Conservation (phyloP, 2,888 invertebrate species). For the Agonopterix arenella region DNA sequence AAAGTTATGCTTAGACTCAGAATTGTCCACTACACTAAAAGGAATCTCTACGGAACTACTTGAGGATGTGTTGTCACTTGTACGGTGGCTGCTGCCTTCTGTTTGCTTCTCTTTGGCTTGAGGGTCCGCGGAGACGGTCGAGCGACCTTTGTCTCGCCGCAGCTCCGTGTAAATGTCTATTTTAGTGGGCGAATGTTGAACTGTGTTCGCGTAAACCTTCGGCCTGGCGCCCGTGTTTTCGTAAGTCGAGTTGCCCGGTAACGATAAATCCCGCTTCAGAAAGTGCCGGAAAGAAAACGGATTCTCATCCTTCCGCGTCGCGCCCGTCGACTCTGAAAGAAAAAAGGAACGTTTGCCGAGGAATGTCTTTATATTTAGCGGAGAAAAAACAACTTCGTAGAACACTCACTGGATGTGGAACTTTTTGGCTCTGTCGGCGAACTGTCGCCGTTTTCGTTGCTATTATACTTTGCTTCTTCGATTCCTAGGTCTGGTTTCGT, state of each 20-base stretch:
- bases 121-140: slow-evolving; percentile 36
- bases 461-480: slow-evolving; percentile 65
- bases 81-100: slow-evolving; percentile 42
- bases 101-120: slow-evolving; percentile 57
- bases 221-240: slow-evolving; percentile 86
- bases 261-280: slow-evolving; percentile 79
- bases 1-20: slow-evolving; percentile 68
- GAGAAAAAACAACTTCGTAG: slow-evolving; percentile 67
- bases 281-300: slow-evolving; percentile 93
- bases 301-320: slow-evolving; percentile 81
- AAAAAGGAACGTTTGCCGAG: slow-evolving; percentile 33
- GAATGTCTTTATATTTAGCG: slow-evolving; percentile 56
- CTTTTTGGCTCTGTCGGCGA: slow-evolving; percentile 52
- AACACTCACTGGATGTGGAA: slow-evolving; percentile 67
- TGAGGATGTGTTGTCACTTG: slow-evolving; percentile 59
- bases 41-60: slow-evolving; percentile 67
- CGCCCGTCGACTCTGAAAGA: slow-evolving; percentile 61
- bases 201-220: slow-evolving; percentile 79
- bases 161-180: slow-evolving; percentile 48
- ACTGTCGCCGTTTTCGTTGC: slow-evolving; percentile 55
- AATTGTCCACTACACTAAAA: slow-evolving; percentile 67
- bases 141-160: slow-evolving; percentile 50
- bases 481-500: slow-evolving; percentile 68
- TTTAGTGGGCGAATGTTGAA: slow-evolving; percentile 67
- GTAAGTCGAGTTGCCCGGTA: slow-evolving; percentile 75